Conservation (phyloP, 2,888 invertebrate genomes). For the Caenorhabditis doughertyi region DNA sequence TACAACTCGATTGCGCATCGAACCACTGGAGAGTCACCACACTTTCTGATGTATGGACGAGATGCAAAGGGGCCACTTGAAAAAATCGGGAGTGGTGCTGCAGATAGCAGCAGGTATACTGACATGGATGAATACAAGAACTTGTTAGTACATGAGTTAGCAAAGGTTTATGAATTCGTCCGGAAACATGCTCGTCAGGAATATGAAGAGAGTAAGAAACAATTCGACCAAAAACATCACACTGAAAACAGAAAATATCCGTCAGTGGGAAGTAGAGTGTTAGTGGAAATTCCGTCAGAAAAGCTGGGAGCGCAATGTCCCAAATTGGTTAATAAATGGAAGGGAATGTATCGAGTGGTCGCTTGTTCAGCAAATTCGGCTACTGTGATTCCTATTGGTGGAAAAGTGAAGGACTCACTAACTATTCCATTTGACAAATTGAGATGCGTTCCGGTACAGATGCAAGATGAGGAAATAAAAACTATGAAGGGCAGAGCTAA, state of each 20-base stretch:
- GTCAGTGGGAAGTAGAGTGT: constrained; percentile 16
- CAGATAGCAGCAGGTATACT: neutral
- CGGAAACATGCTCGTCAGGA: neutral
- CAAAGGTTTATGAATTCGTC: neutral
- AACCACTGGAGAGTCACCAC: neutral
- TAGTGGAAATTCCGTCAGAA: constrained; percentile 29
- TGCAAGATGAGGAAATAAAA: neutral
- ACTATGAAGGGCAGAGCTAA: neutral
- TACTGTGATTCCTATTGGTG: neutral
- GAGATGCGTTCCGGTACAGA: neutral
- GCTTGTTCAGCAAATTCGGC: neutral
- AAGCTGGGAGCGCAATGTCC: constrained; percentile 13
- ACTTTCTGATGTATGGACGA: neutral
- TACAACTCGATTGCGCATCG: neutral
- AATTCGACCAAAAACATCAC: constrained; percentile 5
- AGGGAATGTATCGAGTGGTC: constrained; percentile 27
- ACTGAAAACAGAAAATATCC: neutral
- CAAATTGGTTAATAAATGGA: constrained; percentile 26
- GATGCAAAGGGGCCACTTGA: constrained; percentile 9
- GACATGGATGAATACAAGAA: constrained; percentile 10
- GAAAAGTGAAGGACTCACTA: neutral
- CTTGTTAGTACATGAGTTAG: neutral
- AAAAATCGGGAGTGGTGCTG: neutral
- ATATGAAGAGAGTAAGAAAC: too few relatives aligned
- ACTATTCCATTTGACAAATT: neutral